Percentiles rank a stretch among this genome's conserved stretches.
Evolutionary conservation across 2,888 invertebrate genomes (phyloP).

Genomic region (Chromoteleia sp.): DNA sequence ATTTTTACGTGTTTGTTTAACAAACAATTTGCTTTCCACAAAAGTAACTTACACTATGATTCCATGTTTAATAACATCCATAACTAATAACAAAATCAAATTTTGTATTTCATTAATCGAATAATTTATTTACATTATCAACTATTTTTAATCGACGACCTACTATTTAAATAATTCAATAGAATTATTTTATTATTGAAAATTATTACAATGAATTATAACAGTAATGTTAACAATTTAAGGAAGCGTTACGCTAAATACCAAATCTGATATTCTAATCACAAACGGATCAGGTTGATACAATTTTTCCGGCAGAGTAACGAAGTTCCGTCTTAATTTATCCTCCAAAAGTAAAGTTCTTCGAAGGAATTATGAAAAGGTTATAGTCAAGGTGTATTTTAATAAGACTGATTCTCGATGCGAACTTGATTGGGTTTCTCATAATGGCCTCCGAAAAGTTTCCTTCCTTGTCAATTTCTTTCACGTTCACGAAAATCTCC

Average conservation of each 20-base stretch:
- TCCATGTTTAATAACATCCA: no score
- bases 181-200: no score
- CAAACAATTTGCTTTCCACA: no score
- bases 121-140: no score
- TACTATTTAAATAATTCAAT: no score
- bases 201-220: no score
- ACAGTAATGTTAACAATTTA: background rate
- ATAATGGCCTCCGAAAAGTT: slow-evolving; percentile 44
- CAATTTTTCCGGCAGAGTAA: slow-evolving; percentile 18
- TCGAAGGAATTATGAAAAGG: slow-evolving; percentile 37
- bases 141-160: no score
- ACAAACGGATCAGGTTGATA: slow-evolving; percentile 22
- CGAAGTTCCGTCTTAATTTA: slow-evolving; percentile 38
- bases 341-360: slow-evolving; percentile 38
- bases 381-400: slow-evolving; percentile 50
- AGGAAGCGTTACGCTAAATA: slow-evolving; percentile 13
- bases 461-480: slow-evolving; percentile 49
- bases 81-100: no score
- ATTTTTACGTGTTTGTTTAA: no score
- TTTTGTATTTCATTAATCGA: no score
- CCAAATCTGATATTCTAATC: slow-evolving; percentile 40
- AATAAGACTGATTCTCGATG: slow-evolving; percentile 47
- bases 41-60: no score
- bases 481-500: slow-evolving; percentile 34
- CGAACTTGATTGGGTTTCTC: slow-evolving; percentile 38